Base-by-base conservation (phyloP, 2,797 vertebrate species). In the Schizopygopsis pylzovi region DNA sequence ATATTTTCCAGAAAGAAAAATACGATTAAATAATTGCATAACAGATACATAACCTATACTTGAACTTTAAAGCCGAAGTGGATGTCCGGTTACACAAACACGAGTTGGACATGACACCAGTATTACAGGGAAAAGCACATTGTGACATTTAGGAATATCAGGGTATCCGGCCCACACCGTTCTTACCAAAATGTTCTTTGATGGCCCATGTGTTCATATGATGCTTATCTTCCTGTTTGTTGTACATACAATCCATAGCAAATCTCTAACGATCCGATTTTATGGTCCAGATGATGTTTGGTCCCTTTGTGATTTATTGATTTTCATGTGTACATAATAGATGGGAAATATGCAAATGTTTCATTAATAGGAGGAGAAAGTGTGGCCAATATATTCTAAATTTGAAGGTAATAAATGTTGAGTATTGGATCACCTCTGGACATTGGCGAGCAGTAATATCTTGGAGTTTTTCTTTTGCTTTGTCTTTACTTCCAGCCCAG, bases 71-170 rank as follows among this genome's bases (percentile, higher is more conserved):
- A 39, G 81, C 18, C 3, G 68, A 75, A 83, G 81, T 43, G 18
- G n/a, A 83, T 63, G 68, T 61, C 70, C 81, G 54, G 83, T 86
- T 10, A 82, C 54, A 81, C 77, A 68, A 65, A 75, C 20, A 39
- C 25, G 61, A 59, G 59, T 47, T 77, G 28, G 41, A 52, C 75
- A 52, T 43, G 54, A 47, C 20, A n/a, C 59, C 16, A 87, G 78
- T 78, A 85, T 83, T 84, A 85, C 76, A 49, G 76, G 67, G 68
- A 79, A 86, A 87, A 89, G 72, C 87, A 89, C 86, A 89, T 79
- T 47, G 41, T 61, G 70, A 72, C 59, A 80, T 78, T 61, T 70
- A 77, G 63, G 71, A 83, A 87, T 43, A 75, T 85, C 75, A 81
- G 78, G 70, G 72, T 83, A 78, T 76, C 22, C 61, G 28, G 63